Evolutionary conservation across 1,140 invertebrate genomes (phyloP).

Genomic region (Helicoverpa armigera): DNA sequence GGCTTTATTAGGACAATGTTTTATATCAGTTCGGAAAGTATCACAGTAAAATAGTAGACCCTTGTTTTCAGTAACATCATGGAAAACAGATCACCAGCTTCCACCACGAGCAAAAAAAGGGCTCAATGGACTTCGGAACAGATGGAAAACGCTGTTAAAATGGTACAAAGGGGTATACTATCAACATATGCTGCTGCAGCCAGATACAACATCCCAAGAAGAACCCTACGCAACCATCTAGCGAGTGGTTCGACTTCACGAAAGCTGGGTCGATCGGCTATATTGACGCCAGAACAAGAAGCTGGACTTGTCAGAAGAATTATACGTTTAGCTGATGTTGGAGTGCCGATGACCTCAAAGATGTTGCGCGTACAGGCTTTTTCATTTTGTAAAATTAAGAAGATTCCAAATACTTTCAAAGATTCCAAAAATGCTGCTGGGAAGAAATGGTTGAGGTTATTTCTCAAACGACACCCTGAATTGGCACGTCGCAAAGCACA

Average conservation of each 20-base stretch:
- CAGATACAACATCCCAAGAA: conserved; percentile 1
- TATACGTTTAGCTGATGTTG: no score
- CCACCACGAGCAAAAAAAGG: not conserved
- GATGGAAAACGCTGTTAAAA: not conserved
- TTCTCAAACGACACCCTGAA: no score
- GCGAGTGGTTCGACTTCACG: not conserved
- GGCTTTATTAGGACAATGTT: conserved; percentile 2
- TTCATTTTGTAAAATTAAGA: no score
- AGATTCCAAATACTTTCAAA: no score
- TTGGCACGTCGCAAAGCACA: no score
- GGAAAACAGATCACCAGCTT: not conserved
- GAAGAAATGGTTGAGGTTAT: no score
- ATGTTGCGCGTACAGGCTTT: no score
- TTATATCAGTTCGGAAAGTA: not conserved
- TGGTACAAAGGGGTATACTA: not conserved
- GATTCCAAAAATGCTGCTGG: no score
- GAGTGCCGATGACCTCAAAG: no score
- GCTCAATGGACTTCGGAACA: not conserved
- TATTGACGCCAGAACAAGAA: no score
- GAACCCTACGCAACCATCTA: not conserved
- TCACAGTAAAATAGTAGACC: not conserved
- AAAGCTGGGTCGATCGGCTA: no score
- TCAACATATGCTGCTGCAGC: not conserved
- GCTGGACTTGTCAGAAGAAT: no score
- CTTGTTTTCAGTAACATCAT: conserved; percentile 1